Evolutionary conservation across 2,113 vertebrate genomes (phyloP).

Genomic region (Phylloscopus trochilus): DNA sequence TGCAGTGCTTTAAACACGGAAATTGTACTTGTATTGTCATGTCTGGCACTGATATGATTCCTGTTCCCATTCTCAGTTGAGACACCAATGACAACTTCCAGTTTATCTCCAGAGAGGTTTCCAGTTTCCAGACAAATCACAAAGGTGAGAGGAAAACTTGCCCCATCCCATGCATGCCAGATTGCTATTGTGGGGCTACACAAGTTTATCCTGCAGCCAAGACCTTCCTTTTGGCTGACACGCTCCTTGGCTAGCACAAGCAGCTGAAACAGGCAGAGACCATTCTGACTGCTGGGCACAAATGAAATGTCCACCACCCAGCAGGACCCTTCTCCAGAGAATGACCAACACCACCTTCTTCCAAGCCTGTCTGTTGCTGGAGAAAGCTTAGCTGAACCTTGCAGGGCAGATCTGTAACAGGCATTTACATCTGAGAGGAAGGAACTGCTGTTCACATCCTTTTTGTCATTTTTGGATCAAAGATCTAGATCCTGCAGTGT

Average conservation of each 20-base stretch:
- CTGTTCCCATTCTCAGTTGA: neutral
- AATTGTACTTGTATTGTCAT: neutral
- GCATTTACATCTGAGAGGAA: neutral
- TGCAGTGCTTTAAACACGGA: neutral
- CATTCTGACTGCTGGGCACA: neutral
- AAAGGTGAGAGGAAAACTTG: neutral
- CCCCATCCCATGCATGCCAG: neutral
- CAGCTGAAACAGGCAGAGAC: neutral
- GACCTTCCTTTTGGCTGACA: neutral
- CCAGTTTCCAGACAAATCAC: neutral
- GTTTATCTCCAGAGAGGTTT: neutral
- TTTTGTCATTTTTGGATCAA: neutral
- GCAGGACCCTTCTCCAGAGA: neutral
- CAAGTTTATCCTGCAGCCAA: neutral
- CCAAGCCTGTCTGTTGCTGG: neutral
- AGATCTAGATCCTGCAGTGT: neutral
- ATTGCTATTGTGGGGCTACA: neutral
- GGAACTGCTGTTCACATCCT: neutral
- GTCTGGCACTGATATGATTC: neutral
- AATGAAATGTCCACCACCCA: neutral
- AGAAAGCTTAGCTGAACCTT: neutral
- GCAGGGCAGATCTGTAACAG: neutral
- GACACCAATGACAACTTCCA: neutral
- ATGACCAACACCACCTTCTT: neutral
- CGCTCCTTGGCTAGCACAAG: rapidly evolving